phyloP scores from a whole-genome alignment of 2,797 vertebrate species.

The Chrysocyon brachyurus region DNA sequence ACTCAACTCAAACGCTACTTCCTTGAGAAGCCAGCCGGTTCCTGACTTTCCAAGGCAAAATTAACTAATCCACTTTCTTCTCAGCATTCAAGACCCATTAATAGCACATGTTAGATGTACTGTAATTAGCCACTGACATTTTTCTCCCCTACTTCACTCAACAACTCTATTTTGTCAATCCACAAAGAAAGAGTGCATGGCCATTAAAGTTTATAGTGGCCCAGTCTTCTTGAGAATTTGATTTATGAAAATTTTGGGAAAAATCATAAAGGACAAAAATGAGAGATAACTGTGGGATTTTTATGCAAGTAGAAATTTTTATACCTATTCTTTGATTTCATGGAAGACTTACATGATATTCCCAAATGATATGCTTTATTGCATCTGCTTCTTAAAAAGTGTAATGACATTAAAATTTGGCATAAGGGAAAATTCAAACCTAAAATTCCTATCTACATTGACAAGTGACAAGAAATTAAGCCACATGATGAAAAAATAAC shows the following conservation, averaged over 20 bases:
- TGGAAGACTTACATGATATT: background rate
- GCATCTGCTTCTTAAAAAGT: constrained; percentile 36
- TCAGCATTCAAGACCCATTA: background rate
- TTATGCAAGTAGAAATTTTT: constrained; percentile 16
- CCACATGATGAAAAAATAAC: background rate
- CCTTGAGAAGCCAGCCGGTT: background rate
- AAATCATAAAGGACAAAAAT: background rate
- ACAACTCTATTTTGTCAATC: constrained; percentile 39
- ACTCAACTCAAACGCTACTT: background rate
- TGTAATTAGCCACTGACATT: background rate
- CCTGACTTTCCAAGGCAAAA: background rate
- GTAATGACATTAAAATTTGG: constrained; percentile 31
- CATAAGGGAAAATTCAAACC: background rate
- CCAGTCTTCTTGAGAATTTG: background rate
- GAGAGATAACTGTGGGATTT: background rate
- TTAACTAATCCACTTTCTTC: background rate
- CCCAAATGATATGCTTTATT: background rate
- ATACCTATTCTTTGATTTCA: constrained; percentile 30
- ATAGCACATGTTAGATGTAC: background rate
- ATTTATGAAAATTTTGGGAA: background rate
- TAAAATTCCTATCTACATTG: constrained; percentile 19
- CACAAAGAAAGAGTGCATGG: background rate
- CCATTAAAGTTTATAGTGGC: background rate
- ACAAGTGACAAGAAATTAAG: constrained; percentile 18
- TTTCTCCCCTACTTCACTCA: background rate